Base-by-base conservation (phyloP, 2,797 vertebrate genomes). In the Hylomyscus alleni region DNA sequence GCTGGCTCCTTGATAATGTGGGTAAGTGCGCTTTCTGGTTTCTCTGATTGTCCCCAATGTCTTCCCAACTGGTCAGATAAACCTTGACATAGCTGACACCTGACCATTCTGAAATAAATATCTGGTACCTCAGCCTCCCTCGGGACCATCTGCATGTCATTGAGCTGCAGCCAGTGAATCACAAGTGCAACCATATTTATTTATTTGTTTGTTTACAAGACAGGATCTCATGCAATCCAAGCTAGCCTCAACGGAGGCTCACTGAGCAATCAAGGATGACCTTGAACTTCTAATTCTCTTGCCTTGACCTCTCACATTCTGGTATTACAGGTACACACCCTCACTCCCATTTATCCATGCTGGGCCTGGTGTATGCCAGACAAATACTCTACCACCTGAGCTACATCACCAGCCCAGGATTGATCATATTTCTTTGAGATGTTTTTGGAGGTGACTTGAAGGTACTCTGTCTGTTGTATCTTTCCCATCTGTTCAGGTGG, bases 371-470 rank as follows among this genome's bases (percentile, higher is more conserved):
- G 13, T 34, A 15, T 15, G 6, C 47, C 31, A 52, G 84, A 69
- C 47, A n/a, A 86, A 20, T 22, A 37, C 11, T 72, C 65, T 67
- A 3, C 5, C 84, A 86, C 34, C 83, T 26, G 12, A 52, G 47
- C 62, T 69, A 22, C 44, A n/a, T 24, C 84, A 17, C 20, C 62
- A 69, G 20, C 6, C 31, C 19, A n/a, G 22, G 65, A 29, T 60
- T 83, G 69, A 31, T 75, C 77, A 62, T 80, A 72, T 85, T 37
- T 93, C 76, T 37, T 69, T 80, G 12, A 91, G 80, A 37, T 80
- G 11, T 44, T 82, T 47, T 86, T 67, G 72, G 52, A 94, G 24
- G 26, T 47, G 83, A 37, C 54, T 22, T 31, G 34, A 93, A 1
- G 14, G 1, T 56, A 8, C 34, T 4, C 24, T 82, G 20, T 90